A percentile compares a stretch with the other conserved stretches of the same genome.
These are phyloP conservation scores for Diarsia mendica DNA, from an alignment of 2,888 invertebrate genomes.

Conservation along the genomic window DNA sequence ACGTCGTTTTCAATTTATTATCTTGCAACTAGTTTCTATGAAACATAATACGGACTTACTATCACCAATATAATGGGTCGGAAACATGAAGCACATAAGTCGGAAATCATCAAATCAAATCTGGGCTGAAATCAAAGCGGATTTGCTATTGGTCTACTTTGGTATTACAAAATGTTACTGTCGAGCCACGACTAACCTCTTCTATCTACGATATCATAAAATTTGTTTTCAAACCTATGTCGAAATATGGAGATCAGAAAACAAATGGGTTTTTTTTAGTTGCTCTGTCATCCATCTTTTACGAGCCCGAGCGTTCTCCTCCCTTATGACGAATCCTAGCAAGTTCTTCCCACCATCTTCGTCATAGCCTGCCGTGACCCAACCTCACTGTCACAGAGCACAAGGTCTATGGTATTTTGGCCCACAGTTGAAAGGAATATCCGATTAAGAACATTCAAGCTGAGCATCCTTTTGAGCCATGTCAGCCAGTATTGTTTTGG, in stretches of 20 bases:
- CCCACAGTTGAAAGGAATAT: background rate
- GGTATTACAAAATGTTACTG: slow-evolving; percentile 11
- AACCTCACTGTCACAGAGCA: background rate
- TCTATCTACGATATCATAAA: slow-evolving; percentile 1
- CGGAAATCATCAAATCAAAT: no score
- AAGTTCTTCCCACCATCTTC: background rate
- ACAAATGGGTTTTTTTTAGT: background rate
- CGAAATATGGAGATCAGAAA: background rate
- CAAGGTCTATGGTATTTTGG: background rate
- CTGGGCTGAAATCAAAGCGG: slow-evolving; percentile 15
- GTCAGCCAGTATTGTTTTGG: background rate
- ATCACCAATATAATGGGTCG: slow-evolving; percentile 23
- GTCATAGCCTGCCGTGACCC: background rate
- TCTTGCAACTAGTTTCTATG: slow-evolving; percentile 5
- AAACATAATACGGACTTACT: slow-evolving; percentile 3
- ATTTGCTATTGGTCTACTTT: slow-evolving; percentile 23
- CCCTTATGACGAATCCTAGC: background rate
- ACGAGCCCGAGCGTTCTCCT: background rate
- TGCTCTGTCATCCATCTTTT: background rate
- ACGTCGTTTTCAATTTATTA: slow-evolving; percentile 14
- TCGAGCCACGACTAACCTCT: slow-evolving; percentile 26
- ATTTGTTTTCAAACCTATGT: background rate
- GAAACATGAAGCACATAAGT: no score
- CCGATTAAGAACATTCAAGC: background rate
- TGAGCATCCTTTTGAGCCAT: background rate